A percentile compares a stretch with the other conserved stretches of the same genome.
phyloP scores from a whole-genome alignment of 1,140 invertebrate species.

The Aphelenchoides avenae region DNA sequence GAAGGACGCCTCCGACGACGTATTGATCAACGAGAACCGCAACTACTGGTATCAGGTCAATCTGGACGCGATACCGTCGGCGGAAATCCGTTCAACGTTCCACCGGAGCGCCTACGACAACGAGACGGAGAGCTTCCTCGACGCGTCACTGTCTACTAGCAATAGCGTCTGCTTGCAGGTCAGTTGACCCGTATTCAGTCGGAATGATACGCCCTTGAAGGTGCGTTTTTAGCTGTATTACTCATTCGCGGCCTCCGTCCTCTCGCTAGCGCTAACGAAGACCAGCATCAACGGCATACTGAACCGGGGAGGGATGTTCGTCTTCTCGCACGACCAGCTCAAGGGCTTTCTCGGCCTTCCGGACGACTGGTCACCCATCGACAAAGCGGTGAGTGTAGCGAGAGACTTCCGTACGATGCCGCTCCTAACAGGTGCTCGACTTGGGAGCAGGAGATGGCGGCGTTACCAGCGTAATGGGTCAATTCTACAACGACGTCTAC shows the following conservation, averaged over 20 bases:
- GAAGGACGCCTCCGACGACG: slow-evolving; percentile 15
- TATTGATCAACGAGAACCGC: slow-evolving; percentile 11
- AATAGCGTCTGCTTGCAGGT: slow-evolving; percentile 51
- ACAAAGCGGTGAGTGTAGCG: slow-evolving; percentile 22
- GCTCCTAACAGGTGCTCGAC: slow-evolving; percentile 68
- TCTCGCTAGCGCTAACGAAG: slow-evolving; percentile 73
- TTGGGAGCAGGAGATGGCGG: slow-evolving; percentile 85
- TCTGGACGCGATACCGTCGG: slow-evolving; percentile 60
- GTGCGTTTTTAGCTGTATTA: slow-evolving; percentile 69
- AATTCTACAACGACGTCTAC: slow-evolving; percentile 67
- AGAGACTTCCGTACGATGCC: slow-evolving; percentile 31
- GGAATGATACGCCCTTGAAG: slow-evolving; percentile 71
- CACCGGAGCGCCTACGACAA: slow-evolving; percentile 68
- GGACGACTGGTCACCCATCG: slow-evolving; percentile 34
- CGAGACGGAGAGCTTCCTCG: slow-evolving; percentile 71
- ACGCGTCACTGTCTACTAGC: slow-evolving; percentile 64
- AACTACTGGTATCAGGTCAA: slow-evolving; percentile 69
- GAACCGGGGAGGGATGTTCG: slow-evolving; percentile 84
- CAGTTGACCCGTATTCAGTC: slow-evolving; percentile 59
- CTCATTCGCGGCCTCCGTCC: slow-evolving; percentile 68
- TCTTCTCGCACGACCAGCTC: slow-evolving; percentile 75
- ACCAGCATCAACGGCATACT: slow-evolving; percentile 80
- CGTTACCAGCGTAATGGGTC: slow-evolving; percentile 72
- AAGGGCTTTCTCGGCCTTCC: slow-evolving; percentile 65
- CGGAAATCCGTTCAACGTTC: slow-evolving; percentile 66